Conservation (phyloP, 2,113 vertebrate species). For the Dromaius novaehollandiae region DNA sequence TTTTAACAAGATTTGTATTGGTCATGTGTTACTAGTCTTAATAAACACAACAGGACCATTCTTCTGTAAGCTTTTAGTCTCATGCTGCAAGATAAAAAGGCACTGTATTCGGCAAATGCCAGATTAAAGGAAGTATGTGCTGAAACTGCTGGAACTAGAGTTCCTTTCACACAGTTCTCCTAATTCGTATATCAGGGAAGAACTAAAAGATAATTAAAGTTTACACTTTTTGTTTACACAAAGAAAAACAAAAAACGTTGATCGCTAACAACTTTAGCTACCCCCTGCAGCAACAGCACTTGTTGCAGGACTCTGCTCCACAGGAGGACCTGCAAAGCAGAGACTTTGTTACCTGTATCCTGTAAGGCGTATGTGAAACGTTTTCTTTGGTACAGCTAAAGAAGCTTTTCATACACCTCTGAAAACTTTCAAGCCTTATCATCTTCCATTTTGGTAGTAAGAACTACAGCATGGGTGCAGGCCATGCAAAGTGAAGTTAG, state of each 20-base stretch:
- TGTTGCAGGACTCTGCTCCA: not conserved
- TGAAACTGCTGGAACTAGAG: constrained; percentile 17
- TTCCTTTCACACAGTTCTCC: constrained; percentile 7
- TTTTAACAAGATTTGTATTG: constrained; percentile 67
- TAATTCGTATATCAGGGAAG: constrained; percentile 20
- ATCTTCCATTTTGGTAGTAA: not conserved
- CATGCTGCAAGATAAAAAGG: constrained; percentile 58
- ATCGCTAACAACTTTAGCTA: not conserved
- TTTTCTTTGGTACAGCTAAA: not conserved
- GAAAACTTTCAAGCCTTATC: not conserved
- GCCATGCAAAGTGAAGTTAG: not conserved
- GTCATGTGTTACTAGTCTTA: constrained; percentile 53
- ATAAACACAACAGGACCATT: constrained; percentile 66
- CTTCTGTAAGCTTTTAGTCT: constrained; percentile 60
- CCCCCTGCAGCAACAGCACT: not conserved
- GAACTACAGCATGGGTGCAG: not conserved
- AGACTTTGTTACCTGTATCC: not conserved
- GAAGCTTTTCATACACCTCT: not conserved
- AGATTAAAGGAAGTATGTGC: constrained; percentile 48
- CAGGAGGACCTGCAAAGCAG: not conserved
- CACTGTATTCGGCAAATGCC: constrained; percentile 53
- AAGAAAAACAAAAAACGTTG: not conserved
- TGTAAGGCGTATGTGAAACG: not conserved
- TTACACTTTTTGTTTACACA: not conserved
- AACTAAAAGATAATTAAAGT: not conserved